Conservation (phyloP, 2,797 vertebrate genomes). For the Gymnoscopelus microlampas region DNA sequence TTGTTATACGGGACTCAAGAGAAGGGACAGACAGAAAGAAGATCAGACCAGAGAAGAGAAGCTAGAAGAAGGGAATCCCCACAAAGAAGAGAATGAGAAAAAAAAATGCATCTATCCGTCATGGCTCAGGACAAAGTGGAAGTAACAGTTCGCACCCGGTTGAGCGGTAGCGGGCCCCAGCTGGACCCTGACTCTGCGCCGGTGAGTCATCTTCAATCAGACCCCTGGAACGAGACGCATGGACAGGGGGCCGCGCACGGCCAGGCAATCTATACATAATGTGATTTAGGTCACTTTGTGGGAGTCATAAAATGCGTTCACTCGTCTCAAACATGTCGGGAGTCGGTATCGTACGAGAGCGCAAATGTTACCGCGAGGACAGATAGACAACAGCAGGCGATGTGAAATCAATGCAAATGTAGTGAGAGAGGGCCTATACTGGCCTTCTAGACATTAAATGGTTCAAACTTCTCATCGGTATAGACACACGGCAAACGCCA, state of each 20-base stretch:
- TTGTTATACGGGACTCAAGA: too few species aligned
- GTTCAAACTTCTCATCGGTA: too few species aligned
- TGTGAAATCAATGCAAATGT: too few species aligned
- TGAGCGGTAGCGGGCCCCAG: neutral
- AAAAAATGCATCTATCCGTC: neutral
- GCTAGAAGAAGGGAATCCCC: neutral
- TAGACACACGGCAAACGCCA: too few species aligned
- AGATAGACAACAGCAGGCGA: too few species aligned
- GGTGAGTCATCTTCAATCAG: conserved; percentile 29
- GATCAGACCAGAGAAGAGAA: neutral
- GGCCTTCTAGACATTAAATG: too few species aligned
- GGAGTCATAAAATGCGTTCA: conserved; percentile 16
- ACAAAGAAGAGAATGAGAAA: neutral
- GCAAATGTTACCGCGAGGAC: too few species aligned
- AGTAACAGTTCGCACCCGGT: conserved; percentile 1
- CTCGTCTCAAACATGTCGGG: too few species aligned
- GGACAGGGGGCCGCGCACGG: neutral
- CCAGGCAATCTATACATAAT: conserved; percentile 38
- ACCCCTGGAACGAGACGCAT: conserved; percentile 12
- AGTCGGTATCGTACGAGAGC: too few species aligned
- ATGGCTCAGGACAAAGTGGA: conserved; percentile 10
- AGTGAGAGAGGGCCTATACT: too few species aligned
- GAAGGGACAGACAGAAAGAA: neutral
- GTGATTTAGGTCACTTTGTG: conserved; percentile 41
- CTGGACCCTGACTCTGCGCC: neutral